A percentile compares a stretch with the other conserved stretches of the same genome.
phyloP scores from a whole-genome alignment of 2,113 vertebrate genomes.

The Campylomormyrus numenius region DNA sequence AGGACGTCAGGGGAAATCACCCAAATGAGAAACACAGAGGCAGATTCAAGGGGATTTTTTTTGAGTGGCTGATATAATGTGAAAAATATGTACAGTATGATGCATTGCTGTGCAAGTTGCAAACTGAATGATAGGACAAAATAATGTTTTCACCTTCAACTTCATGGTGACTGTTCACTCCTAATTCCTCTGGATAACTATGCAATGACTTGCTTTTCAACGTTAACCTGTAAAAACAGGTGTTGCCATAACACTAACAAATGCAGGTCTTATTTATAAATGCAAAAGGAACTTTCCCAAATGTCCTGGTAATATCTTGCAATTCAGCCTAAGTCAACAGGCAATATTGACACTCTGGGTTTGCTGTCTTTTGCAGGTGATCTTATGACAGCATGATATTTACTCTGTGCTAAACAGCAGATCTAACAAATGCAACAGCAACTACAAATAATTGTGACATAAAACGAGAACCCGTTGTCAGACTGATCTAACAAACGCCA shows the following conservation, averaged over 20 bases:
- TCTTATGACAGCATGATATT: neutral
- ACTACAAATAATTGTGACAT: neutral
- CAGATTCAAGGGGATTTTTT: neutral
- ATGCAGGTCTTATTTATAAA: neutral
- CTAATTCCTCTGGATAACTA: neutral
- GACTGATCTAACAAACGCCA: neutral
- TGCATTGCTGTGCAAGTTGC: neutral
- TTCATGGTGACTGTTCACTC: neutral
- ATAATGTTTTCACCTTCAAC: neutral
- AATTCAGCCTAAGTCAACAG: neutral
- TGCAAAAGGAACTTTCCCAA: neutral
- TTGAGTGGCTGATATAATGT: neutral
- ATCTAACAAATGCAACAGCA: neutral
- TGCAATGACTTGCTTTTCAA: neutral
- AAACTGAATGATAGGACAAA: neutral
- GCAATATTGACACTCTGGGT: neutral
- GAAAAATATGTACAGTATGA: neutral
- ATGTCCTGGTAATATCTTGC: neutral
- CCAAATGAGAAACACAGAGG: neutral
- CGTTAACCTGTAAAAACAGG: neutral
- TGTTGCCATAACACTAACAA: neutral
- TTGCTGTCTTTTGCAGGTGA: neutral
- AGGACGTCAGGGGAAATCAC: neutral
- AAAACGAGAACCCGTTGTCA: neutral
- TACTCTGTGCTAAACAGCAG: neutral